These are phyloP conservation scores for Chiloscyllium punctatum DNA, from an alignment of 2,797 vertebrate species.

Conservation along the genomic window DNA sequence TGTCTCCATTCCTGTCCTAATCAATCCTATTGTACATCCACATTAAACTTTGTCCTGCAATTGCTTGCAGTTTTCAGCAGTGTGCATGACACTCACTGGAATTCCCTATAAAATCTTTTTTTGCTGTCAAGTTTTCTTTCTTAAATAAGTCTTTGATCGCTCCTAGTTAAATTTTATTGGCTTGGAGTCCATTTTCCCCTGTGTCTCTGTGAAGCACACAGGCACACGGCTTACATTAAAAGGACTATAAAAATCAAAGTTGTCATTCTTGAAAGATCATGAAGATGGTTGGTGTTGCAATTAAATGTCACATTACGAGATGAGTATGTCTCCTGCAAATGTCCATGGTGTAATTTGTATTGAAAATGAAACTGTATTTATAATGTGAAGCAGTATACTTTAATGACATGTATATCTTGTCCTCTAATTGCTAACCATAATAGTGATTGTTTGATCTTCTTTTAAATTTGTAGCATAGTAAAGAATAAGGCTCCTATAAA, in stretches of 20 bases:
- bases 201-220: background rate
- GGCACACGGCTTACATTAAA: background rate
- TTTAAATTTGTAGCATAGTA: background rate
- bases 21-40: background rate
- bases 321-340: background rate
- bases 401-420: background rate
- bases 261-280: background rate
- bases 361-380: background rate
- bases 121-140: background rate
- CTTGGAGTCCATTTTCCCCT: background rate
- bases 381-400: background rate
- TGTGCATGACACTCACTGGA: background rate
- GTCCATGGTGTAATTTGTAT: background rate
- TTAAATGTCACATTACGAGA: background rate
- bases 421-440: background rate
- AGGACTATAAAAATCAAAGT: background rate
- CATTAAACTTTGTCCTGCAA: background rate
- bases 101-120: background rate
- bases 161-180: background rate
- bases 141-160: background rate
- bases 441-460: background rate
- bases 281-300: background rate
- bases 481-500: background rate
- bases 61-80: background rate
- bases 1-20: background rate